These are phyloP conservation scores for Setophaga petechia DNA, from an alignment of 2,113 vertebrate species.

Conservation along the genomic window DNA sequence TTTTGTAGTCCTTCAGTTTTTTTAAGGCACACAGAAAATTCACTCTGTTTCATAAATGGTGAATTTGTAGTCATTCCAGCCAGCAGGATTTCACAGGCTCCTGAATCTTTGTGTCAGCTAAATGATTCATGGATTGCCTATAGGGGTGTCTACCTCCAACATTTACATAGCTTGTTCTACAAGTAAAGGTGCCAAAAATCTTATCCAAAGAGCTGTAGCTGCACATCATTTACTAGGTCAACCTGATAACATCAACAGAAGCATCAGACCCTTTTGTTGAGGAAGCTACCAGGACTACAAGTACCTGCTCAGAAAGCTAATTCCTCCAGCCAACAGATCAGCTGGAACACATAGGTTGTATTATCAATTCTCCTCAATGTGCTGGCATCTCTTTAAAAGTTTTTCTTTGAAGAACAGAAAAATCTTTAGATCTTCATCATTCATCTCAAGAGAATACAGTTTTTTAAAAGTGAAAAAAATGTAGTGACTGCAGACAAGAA, in stretches of 20 bases:
- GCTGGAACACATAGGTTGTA: neutral
- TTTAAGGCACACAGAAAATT: neutral
- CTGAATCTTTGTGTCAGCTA: neutral
- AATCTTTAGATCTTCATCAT: neutral
- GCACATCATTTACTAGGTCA: neutral
- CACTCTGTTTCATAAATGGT: neutral
- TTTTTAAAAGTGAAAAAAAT: neutral
- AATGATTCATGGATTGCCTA: neutral
- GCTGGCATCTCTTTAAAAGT: neutral
- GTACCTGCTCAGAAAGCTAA: neutral
- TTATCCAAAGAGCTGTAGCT: neutral
- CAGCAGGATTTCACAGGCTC: neutral
- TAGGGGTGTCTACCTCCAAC: neutral
- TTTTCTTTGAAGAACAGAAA: neutral
- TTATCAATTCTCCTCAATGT: neutral
- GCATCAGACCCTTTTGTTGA: neutral
- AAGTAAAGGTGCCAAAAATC: neutral
- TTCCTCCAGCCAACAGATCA: neutral
- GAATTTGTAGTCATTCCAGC: neutral
- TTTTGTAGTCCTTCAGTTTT: neutral
- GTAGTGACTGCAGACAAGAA: neutral
- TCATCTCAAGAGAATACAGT: neutral
- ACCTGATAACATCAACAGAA: neutral
- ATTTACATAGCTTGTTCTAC: constrained; percentile 19
- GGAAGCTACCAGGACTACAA: neutral